Conservation (phyloP, 2,888 invertebrate genomes). For the Drosophila formosana region DNA sequence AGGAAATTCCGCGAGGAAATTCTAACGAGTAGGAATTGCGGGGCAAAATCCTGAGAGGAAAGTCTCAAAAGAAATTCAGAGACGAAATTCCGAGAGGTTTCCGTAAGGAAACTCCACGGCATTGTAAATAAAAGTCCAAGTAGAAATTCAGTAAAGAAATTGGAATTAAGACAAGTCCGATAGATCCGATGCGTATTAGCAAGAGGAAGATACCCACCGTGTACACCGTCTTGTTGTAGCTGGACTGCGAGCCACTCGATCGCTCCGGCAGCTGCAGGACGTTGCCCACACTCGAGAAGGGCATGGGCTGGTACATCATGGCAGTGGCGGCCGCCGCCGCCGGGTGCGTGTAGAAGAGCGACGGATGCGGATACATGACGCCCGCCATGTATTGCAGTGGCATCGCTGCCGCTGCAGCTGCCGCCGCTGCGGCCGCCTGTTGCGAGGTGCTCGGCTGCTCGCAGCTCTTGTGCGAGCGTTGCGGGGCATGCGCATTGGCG, state of each 20-base stretch:
- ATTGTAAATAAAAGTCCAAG: no score
- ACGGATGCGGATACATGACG: conserved; percentile 87
- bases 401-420: conserved; percentile 54
- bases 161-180: no score
- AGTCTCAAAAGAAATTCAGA: no score
- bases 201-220: conserved; percentile 52
- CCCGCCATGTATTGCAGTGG: conserved; percentile 88
- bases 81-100: no score
- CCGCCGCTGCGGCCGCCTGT: conserved; percentile 48
- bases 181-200: no score
- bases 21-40: no score
- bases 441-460: conserved; percentile 75
- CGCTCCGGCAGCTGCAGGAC: conserved; percentile 64
- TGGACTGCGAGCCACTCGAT: conserved; percentile 34
- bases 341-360: conserved; percentile 86
- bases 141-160: no score
- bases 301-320: conserved; percentile 88
- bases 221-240: conserved; percentile 62
- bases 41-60: no score
- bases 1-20: no score
- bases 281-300: conserved; percentile 84
- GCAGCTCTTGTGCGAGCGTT: conserved; percentile 32
- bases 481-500: background rate
- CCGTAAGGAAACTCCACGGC: no score
- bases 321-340: conserved; percentile 83